Base-by-base conservation (phyloP, 1,140 invertebrate genomes). In the Armadillidium nasatum region DNA sequence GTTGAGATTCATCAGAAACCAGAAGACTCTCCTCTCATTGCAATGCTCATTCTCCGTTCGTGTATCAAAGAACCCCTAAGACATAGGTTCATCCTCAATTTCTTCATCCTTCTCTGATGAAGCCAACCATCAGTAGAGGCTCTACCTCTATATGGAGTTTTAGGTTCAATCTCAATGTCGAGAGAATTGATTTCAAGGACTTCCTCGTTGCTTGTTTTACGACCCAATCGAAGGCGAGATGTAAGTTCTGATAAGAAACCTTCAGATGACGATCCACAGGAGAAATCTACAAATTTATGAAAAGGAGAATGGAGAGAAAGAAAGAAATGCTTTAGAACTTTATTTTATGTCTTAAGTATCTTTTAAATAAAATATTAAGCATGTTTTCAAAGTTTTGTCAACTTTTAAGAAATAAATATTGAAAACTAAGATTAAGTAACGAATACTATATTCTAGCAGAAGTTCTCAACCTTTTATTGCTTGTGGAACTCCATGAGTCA, bases 101-200 rank as follows among this genome's bases (percentile, higher is more conserved):
- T 80, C 68, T 81, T 76, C 22, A 81, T 76, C 7, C 82, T 79
- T 11, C 81, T 74, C 7, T 83, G 82, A 44, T 83, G 79, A 3
- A 84, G 80, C 46, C 82, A 82, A 0, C 89, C 88, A 75, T 90
- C 89, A 0, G 89, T 90, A 15, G 87, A 89, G 10, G 89, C 89
- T 69, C 89, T 83, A 76, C 85, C 86, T 72, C 89, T 84, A 82
- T 90, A 90, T 67, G 88, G 88, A 9, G 68, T 43, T 77, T 76
- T 0, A 7, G 46, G 73, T 33, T 33, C 23, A 2, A 44, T 45
- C n/a, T 67, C 60, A 44, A 33, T 23, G 22, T 72, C 71, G 15
- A 46, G 45, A 19, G 69, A 71, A 13, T 13, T 60, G 11, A 60
- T 60, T 60, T 60, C 50, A 19, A 15, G 50, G 7, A 19, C 11